Base-by-base conservation (phyloP, 1,140 invertebrate species). In the Antheraea mylitta region DNA sequence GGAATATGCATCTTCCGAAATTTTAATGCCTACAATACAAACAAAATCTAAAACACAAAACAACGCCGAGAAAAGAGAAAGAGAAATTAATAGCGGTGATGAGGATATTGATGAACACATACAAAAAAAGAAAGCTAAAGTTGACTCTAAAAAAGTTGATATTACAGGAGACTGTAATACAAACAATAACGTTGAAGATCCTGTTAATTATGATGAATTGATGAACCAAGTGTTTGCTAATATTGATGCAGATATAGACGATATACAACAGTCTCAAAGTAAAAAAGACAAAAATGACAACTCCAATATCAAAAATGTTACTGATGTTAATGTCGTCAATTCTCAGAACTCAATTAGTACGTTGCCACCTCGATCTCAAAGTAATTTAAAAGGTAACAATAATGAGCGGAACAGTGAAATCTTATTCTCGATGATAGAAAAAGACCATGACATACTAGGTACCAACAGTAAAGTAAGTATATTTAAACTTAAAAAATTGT, bases 161-260 rank as follows among this genome's bases (percentile, higher is more conserved):
- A 53, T 19, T 58, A 53, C 66, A 63, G 68, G 71, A 73, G 53
- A 70, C 36, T 48, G 63, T 7, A 62, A 74, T 59, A 74, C 85
- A 66, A 89, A 78, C 79, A 53, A 16, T 53, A 16, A 53, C 13
- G 5, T 16, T 53, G 45, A 53, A 53, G 86, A 89, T 69, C 63
- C 75, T 38, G 75, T 79, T 8, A 85, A 86, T 69, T 90, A 90
- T 75, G 86, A 90, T 75, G 70, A 66, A 22, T 70, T 89, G 22
- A 85, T 91, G 78, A 81, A 74, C 19, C 77, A 88, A 81, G 85
- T 90, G 16, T 89, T 89, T 81, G 85, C 84, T 19, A 89, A 78
- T 60, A 88, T 88, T 71, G 82, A 91, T 79, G 82, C 79, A 62
- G 87, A 90, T 71, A 86, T 90, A 59, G 68, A 77, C 66, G 64